phyloP scores from a whole-genome alignment of 2,888 invertebrate genomes.

The Mesoligia furuncula region DNA sequence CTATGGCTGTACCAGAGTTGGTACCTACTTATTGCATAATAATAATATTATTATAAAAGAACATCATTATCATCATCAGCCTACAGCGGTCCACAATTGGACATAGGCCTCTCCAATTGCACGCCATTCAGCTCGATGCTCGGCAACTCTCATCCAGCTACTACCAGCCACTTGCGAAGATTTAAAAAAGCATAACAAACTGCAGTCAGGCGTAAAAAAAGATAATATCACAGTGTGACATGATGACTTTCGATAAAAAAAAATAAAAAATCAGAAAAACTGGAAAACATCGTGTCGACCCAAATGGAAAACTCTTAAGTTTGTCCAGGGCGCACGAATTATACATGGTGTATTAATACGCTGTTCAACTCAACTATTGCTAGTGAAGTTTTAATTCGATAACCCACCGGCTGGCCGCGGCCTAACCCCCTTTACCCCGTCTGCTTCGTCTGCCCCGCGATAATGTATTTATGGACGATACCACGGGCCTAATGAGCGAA shows the following conservation, averaged over 20 bases:
- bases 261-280: neutral
- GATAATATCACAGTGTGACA: neutral
- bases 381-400: constrained; percentile 90
- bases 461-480: constrained; percentile 90
- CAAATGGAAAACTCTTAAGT: constrained; percentile 78
- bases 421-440: constrained; percentile 62
- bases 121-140: neutral
- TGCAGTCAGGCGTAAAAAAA: neutral
- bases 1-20: neutral
- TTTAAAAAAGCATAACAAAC: neutral
- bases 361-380: constrained; percentile 90
- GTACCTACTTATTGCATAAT: neutral
- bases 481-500: constrained; percentile 89
- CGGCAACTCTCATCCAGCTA: neutral
- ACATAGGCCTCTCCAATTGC: neutral
- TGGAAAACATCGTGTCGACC: constrained; percentile 50
- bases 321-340: constrained; percentile 88
- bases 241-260: neutral
- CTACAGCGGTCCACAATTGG: neutral
- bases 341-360: constrained; percentile 90
- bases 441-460: constrained; percentile 74
- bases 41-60: neutral
- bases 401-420: constrained; percentile 79
- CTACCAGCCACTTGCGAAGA: neutral
- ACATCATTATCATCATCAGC: neutral